A percentile compares a stretch with the other conserved stretches of the same genome.
Evolutionary conservation across 2,113 vertebrate genomes (phyloP).

Genomic region (Vireo altiloquus): DNA sequence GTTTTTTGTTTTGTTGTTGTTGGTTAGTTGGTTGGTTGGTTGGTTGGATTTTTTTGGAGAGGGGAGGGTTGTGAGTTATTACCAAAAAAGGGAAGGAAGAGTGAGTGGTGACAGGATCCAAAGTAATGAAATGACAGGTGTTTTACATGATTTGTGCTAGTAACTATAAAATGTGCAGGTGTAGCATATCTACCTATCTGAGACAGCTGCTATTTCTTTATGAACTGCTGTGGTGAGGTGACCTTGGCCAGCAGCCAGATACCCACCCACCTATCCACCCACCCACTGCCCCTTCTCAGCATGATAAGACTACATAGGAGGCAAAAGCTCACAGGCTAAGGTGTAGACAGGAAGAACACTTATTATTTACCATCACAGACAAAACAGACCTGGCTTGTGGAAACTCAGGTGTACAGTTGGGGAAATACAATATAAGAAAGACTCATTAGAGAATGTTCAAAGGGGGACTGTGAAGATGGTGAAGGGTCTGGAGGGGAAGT

Average conservation of each 20-base stretch:
- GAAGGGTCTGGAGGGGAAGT: background rate
- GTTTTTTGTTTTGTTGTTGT: background rate
- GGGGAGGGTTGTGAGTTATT: background rate
- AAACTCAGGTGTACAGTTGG: rapidly evolving
- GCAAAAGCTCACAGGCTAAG: background rate
- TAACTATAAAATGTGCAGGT: background rate
- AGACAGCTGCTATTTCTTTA: background rate
- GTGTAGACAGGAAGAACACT: background rate
- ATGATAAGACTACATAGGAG: rapidly evolving
- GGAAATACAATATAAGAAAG: background rate
- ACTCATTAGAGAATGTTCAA: background rate
- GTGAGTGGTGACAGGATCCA: background rate
- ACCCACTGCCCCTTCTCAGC: background rate
- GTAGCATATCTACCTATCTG: background rate
- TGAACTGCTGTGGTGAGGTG: background rate
- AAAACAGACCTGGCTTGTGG: background rate
- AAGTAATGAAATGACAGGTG: background rate
- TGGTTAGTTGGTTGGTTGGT: too few species aligned
- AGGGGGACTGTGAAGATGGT: rapidly evolving
- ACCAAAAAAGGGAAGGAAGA: background rate
- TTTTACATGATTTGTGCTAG: background rate
- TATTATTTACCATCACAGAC: background rate
- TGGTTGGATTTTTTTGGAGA: too few species aligned
- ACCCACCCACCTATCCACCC: rapidly evolving
- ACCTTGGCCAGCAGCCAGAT: background rate